Conservation (phyloP, 2,888 invertebrate species). For the Netelia fuscicornis region DNA sequence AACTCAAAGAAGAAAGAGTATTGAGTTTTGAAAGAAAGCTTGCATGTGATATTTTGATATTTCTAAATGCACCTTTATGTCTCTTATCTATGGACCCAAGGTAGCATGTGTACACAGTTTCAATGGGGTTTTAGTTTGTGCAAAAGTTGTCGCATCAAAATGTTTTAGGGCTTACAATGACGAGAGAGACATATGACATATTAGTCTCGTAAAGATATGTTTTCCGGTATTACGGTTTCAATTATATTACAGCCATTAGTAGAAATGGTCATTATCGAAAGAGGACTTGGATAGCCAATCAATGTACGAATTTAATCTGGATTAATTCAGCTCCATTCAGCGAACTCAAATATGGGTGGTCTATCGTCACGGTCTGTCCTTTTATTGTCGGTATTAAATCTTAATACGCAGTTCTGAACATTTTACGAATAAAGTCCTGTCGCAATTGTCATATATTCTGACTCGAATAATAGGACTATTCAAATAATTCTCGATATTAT, state of each 20-base stretch:
- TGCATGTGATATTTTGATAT: background rate
- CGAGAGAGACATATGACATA: background rate
- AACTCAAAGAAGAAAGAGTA: no score
- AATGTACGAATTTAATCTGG: background rate
- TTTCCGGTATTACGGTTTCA: background rate
- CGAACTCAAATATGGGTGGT: background rate
- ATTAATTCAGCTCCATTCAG: slow-evolving; percentile 1
- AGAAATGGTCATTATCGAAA: background rate
- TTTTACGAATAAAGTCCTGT: no score
- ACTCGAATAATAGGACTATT: no score
- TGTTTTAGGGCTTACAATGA: background rate
- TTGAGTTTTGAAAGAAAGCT: no score
- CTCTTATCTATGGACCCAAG: background rate
- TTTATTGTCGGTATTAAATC: no score
- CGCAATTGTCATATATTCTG: no score
- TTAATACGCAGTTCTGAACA: no score
- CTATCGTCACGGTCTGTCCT: no score
- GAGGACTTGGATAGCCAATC: background rate
- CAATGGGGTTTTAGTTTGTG: background rate
- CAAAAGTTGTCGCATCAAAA: background rate
- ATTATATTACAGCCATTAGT: background rate
- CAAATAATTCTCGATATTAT: no score
- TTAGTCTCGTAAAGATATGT: background rate
- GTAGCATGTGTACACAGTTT: background rate
- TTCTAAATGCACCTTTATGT: background rate